Base-by-base conservation (phyloP, 64 coral and sea anemone species). In the Montipora foliosa region DNA sequence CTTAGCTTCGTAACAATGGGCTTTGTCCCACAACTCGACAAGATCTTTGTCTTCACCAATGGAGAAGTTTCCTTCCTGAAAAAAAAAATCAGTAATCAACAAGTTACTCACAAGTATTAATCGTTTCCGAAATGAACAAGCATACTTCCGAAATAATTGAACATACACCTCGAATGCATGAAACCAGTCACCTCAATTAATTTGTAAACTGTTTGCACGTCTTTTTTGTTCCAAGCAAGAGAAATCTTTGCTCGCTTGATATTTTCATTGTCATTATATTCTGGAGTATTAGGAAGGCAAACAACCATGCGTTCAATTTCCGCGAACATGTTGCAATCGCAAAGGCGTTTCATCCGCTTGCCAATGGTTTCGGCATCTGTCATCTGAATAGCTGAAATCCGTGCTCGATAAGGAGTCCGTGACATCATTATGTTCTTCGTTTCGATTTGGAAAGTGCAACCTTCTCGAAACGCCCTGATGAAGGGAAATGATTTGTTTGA, bases 161-260 rank as follows among this genome's bases (percentile, higher is more conserved):
- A 55, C 52, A 55, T 55, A 55, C 52, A 55, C 52, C 52, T 55
- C 37, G 37, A 37, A 55, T 10, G 52, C 52, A 55, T 20, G 2
- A 15, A 84, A 5, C 5, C 17, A 14, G 17, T 67, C 37, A 84
- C 81, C 81, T 84, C 81, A 47, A 84, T 84, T 19, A 67, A 58
- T 47, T 19, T 84, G 58, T 67, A 84, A 16, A 84, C 81, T 45
- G 58, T 67, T 46, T 68, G 25, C 15, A 84, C 25, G 37, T 84
- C 81, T 84, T n/a, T 84, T 48, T 67, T 84, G 61, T 84, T 37
- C 81, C 81, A 84, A 24, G 81, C 81, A 5, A 84, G 29, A 19
- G 81, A 15, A 67, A 84, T 84, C 45, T 68, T 84, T 17, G 81
- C 59, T 5, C 81, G 24, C 48, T 15, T 84, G 12, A 84, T 84